Percentiles rank a stretch among this genome's conserved stretches.
These are phyloP conservation scores for Conomelus anceps DNA, from an alignment of 2,888 invertebrate species.

Conservation along the genomic window DNA sequence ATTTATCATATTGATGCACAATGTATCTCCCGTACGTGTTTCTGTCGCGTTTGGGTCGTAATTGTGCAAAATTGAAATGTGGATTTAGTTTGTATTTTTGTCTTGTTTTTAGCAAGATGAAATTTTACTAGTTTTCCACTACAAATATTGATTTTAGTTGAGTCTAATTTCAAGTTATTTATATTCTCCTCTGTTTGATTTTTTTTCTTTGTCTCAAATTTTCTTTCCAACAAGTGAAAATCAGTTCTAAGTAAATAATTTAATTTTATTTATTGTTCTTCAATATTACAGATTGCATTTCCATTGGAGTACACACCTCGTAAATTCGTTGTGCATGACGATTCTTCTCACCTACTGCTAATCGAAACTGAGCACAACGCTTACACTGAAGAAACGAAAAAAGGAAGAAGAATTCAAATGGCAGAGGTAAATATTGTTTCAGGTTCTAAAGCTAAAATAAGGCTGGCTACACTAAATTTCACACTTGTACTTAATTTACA, in stretches of 20 bases:
- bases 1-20: not conserved
- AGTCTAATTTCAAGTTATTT: too few species aligned
- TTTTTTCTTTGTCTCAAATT: too few species aligned
- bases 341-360: conserved; percentile 81
- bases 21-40: not conserved
- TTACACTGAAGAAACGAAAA: conserved; percentile 94
- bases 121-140: not conserved
- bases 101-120: not conserved
- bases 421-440: conserved; percentile 70
- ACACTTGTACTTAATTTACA: too few species aligned
- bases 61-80: not conserved
- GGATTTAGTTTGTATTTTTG: not conserved
- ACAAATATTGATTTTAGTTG: too few species aligned
- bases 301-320: conserved; percentile 94
- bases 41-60: not conserved
- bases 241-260: not conserved
- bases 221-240: too few species aligned
- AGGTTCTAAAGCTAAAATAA: too few species aligned
- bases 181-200: too few species aligned
- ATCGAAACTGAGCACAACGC: conserved; percentile 98
- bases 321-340: conserved; percentile 87
- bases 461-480: too few species aligned
- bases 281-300: conserved; percentile 60
- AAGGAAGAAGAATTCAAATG: conserved; percentile 88
- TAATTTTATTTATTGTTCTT: not conserved